These are phyloP conservation scores for Heteronetta atricapilla DNA, from an alignment of 2,113 vertebrate species.

Conservation along the genomic window DNA sequence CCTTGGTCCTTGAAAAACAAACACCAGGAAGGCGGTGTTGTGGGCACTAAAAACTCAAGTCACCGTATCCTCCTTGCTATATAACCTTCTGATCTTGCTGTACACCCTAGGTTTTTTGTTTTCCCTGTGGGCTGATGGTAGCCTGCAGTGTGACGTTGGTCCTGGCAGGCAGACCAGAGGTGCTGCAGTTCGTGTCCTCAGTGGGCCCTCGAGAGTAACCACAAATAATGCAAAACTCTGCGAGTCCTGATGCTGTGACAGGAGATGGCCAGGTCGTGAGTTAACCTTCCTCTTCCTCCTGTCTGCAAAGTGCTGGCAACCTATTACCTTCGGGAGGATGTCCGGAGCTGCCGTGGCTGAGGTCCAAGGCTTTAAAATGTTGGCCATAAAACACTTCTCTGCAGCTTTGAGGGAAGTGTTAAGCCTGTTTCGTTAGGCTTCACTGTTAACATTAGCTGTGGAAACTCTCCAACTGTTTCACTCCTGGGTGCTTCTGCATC, in stretches of 20 bases:
- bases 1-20: background rate
- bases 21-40: background rate
- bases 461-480: accelerated
- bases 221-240: background rate
- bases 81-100: background rate
- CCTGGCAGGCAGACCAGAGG: background rate
- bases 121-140: background rate
- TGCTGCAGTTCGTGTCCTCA: accelerated
- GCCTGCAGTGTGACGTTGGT: background rate
- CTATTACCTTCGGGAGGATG: accelerated
- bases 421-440: no score
- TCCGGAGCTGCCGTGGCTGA: background rate
- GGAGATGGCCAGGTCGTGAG: background rate
- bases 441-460: accelerated
- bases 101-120: accelerated
- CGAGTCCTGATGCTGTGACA: background rate
- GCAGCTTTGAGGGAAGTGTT: background rate
- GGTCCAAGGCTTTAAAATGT: background rate
- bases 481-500: background rate
- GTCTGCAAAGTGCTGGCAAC: accelerated
- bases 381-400: background rate
- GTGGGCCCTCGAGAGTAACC: background rate
- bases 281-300: background rate
- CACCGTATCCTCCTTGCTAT: accelerated
- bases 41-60: background rate